Conservation (phyloP, 1,140 invertebrate genomes). For the Listronotus oregonensis region DNA sequence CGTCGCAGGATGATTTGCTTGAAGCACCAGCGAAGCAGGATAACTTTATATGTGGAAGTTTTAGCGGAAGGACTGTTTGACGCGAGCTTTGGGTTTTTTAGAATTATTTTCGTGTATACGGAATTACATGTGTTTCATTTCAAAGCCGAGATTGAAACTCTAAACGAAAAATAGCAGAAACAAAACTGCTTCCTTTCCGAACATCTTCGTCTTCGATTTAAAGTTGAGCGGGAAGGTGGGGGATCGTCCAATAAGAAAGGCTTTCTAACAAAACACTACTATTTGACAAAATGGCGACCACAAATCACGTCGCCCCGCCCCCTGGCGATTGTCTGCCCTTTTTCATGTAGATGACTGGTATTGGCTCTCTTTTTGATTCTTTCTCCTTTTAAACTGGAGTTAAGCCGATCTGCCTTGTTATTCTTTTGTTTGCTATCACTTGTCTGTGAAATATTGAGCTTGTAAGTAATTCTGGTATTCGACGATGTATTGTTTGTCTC, state of each 20-base stretch:
- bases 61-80: slow-evolving; percentile 1
- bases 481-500: slow-evolving; percentile 30
- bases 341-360: slow-evolving; percentile 55
- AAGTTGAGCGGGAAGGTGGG: slow-evolving; percentile 46
- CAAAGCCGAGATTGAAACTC: not conserved
- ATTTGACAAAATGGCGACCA: slow-evolving; percentile 60
- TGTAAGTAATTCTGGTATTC: slow-evolving; percentile 41
- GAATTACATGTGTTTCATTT: not conserved
- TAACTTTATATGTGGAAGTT: slow-evolving; percentile 24
- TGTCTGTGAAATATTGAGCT: slow-evolving; percentile 48
- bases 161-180: slow-evolving; percentile 2
- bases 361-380: slow-evolving; percentile 54
- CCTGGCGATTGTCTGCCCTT: slow-evolving; percentile 57
- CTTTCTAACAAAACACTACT: slow-evolving; percentile 57
- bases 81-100: slow-evolving; percentile 16
- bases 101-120: slow-evolving; percentile 1
- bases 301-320: slow-evolving; percentile 56
- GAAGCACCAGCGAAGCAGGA: slow-evolving; percentile 6
- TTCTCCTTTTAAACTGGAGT: slow-evolving; percentile 50
- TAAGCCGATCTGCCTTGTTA: slow-evolving; percentile 52
- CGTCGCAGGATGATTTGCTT: slow-evolving; percentile 6
- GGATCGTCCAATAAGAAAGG: slow-evolving; percentile 58
- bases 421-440: slow-evolving; percentile 50
- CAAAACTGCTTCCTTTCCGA: not conserved
- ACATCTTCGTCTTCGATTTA: slow-evolving; percentile 20